Evolutionary conservation across 2,888 invertebrate species (phyloP).

Genomic region (Mamestra brassicae): DNA sequence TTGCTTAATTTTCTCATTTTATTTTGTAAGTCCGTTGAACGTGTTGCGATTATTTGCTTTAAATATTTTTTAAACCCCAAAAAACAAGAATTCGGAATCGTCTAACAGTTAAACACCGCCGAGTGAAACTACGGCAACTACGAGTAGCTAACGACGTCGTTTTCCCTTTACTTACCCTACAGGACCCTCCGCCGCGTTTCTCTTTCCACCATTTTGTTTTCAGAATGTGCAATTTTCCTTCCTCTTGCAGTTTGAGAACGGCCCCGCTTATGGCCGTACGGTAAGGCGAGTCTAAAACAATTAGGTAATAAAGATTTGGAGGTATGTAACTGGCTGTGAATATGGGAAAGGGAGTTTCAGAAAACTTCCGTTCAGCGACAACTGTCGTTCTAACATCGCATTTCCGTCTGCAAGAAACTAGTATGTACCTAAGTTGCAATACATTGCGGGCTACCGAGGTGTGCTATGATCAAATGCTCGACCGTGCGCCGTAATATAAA

Average conservation of each 20-base stretch:
- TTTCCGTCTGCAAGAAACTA: too few species aligned
- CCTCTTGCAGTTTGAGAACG: slow-evolving; percentile 98
- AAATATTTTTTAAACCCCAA: neutral
- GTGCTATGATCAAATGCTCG: neutral
- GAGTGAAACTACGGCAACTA: slow-evolving; percentile 26
- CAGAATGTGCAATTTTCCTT: slow-evolving; percentile 97
- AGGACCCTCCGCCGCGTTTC: slow-evolving; percentile 96
- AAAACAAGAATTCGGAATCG: slow-evolving; percentile 8
- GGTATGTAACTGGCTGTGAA: slow-evolving; percentile 19
- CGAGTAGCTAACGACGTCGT: slow-evolving; percentile 58
- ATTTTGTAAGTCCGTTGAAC: neutral
- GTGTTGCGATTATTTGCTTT: neutral
- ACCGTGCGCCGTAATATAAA: too few species aligned
- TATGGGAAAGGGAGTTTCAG: neutral
- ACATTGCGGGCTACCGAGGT: too few species aligned
- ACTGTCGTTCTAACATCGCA: too few species aligned
- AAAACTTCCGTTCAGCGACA: neutral
- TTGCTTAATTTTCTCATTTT: neutral
- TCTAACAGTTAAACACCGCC: slow-evolving; percentile 33
- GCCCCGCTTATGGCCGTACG: slow-evolving; percentile 98
- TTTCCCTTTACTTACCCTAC: slow-evolving; percentile 92
- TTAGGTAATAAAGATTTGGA: slow-evolving; percentile 39
- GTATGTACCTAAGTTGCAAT: too few species aligned
- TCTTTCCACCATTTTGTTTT: slow-evolving; percentile 99
- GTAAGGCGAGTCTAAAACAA: slow-evolving; percentile 96